Evolutionary conservation across 2,888 invertebrate species (phyloP).

Genomic region (Muscina levida): DNA sequence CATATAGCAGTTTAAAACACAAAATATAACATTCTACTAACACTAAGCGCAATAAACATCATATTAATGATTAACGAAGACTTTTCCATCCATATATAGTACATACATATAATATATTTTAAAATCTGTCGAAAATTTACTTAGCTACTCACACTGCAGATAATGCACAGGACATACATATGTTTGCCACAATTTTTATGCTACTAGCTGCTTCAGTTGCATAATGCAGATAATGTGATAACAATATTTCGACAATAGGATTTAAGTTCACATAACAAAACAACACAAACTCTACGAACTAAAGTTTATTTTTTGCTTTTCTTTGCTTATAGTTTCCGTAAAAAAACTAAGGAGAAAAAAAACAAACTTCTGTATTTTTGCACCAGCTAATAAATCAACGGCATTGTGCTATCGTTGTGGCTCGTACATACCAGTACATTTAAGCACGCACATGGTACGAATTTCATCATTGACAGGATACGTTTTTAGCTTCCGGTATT

Average conservation of each 20-base stretch:
- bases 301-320: background rate
- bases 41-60: no score
- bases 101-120: no score
- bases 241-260: background rate
- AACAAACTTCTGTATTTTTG: conserved; percentile 52
- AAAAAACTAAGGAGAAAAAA: conserved; percentile 24
- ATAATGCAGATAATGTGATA: background rate
- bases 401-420: background rate
- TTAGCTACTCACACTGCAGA: no score
- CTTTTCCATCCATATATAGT: no score
- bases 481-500: conserved; percentile 51
- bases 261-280: background rate
- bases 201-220: background rate
- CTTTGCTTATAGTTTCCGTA: background rate
- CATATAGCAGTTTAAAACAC: no score
- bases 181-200: no score
- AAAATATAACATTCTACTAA: no score
- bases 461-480: conserved; percentile 49
- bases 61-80: no score
- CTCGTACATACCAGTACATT: background rate
- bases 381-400: conserved; percentile 50
- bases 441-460: conserved; percentile 36
- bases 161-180: no score
- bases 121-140: no score
- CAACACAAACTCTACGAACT: background rate